Evolutionary conservation across 1,140 invertebrate species (phyloP), one percentile per base, ranked within the genome.

Genomic region (Drosophila pandora): DNA sequence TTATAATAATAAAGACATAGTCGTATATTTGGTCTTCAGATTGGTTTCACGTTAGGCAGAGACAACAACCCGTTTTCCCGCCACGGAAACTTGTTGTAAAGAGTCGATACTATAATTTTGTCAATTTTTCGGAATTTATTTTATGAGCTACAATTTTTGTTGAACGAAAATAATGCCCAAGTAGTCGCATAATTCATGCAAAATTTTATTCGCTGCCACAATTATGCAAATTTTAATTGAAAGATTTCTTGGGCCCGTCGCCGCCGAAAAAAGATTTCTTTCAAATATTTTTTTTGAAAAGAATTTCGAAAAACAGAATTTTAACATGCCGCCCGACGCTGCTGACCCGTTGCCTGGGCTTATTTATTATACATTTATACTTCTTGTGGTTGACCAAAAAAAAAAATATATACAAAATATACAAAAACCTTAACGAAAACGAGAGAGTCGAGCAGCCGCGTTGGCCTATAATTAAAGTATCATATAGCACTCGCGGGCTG

Each of bases 191-290:
- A 88, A 88, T 79, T 88, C 83, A 88, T 88, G 79, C 83, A 88
- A 87, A 87, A 87, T 67, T 64, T 67, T 64, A 52, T 67, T 83
- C 54, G 74, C 79, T 76, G 83, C 79, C 47, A 73, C 83, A 88
- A 88, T 88, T 88, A 88, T 88, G 83, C 68, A 83, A 83, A 88
- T 88, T 88, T 88, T 88, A 88, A 88, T 88, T 88, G 83, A 88
- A 88, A 88, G 83, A 83, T 79, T 84, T 79, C 65, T 69, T 55
- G 61, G 25, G 41, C 39, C 45, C 41, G 30, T 30, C 22, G 45
- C 10, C 32, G 5, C 57, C 32, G 37, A 37, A 69, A 49, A 70
- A 21, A 69, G 43, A 70, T 69, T 57, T 70, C 67, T 69, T 70
- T 70, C 43, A 70, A 70, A 70, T 70, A 78, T 48, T 63, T 58